Evolutionary conservation across 2,888 invertebrate species (phyloP).

Genomic region (Caenorhabditis sp.): DNA sequence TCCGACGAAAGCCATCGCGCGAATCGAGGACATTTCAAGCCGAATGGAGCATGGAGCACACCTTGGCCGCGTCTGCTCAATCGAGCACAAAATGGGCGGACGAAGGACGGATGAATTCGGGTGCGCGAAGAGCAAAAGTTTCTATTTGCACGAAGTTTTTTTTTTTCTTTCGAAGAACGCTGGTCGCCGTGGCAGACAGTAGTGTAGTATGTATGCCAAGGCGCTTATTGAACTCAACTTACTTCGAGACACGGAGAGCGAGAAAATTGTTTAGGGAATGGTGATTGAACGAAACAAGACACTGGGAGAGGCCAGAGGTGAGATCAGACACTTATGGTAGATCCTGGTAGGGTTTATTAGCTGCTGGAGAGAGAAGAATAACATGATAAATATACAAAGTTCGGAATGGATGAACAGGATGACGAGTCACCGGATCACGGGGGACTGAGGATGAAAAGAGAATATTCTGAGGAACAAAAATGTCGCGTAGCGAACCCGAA

Average conservation of each 20-base stretch:
- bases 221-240: conserved; percentile 11
- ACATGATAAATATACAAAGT: conserved; percentile 14
- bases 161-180: conserved; percentile 26
- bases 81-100: conserved; percentile 49
- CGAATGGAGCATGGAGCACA: conserved; percentile 17
- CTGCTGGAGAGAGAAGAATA: conserved; percentile 17
- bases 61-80: conserved; percentile 32
- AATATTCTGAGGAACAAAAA: conserved; percentile 17
- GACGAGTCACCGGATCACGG: conserved; percentile 20
- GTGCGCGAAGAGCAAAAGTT: conserved; percentile 42
- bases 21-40: conserved; percentile 12
- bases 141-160: conserved; percentile 43
- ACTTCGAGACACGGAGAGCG: conserved; percentile 6
- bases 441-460: background rate
- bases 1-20: conserved; percentile 39
- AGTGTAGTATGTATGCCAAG: conserved; percentile 17
- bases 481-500: conserved; percentile 22
- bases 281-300: background rate
- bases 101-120: conserved; percentile 33
- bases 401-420: conserved; percentile 26
- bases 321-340: background rate
- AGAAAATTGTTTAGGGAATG: background rate
- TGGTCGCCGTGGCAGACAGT: conserved; percentile 18
- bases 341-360: conserved; percentile 10
- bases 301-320: background rate